Percentiles rank a stretch among this genome's conserved stretches.
These are phyloP conservation scores for Pagetopsis macropterus DNA, from an alignment of 2,797 vertebrate genomes.

Conservation along the genomic window DNA sequence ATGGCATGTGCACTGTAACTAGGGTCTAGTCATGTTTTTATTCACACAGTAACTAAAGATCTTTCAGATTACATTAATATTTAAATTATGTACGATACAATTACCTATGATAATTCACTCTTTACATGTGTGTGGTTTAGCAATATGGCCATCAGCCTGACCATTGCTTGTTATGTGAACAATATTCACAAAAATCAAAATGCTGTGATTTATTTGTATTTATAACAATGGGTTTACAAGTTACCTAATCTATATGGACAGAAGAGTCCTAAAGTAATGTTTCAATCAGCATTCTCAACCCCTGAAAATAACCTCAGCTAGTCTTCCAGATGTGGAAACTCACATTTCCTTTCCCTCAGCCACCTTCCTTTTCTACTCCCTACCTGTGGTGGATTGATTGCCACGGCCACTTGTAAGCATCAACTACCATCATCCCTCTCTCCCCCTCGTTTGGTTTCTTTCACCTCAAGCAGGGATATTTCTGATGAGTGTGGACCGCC, in stretches of 20 bases:
- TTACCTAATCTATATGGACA: conserved; percentile 4
- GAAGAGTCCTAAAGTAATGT: conserved; percentile 23
- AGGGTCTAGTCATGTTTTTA: conserved; percentile 12
- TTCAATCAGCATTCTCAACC: conserved; percentile 7
- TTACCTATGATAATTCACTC: not conserved
- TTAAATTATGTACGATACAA: conserved; percentile 2
- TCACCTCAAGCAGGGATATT: conserved; percentile 61
- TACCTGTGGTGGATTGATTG: conserved; percentile 59
- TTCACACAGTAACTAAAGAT: conserved; percentile 21
- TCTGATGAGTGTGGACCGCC: conserved; percentile 73
- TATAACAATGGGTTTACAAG: conserved; percentile 23
- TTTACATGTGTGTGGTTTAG: not conserved
- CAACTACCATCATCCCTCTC: conserved; percentile 10
- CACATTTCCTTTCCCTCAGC: conserved; percentile 47
- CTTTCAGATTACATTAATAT: not conserved
- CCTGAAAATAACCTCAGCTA: conserved; percentile 9
- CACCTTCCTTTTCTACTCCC: conserved; percentile 76
- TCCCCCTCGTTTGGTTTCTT: conserved; percentile 44
- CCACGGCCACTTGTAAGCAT: conserved; percentile 46
- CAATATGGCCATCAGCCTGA: conserved; percentile 2
- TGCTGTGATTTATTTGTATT: conserved; percentile 7
- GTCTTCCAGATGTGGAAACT: conserved; percentile 32
- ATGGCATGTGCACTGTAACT: conserved; percentile 19
- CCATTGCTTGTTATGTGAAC: not conserved
- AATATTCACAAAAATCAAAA: conserved; percentile 24